These are phyloP conservation scores for Lepilemur ruficaudatus DNA, from an alignment of 2,797 vertebrate species.

Conservation along the genomic window DNA sequence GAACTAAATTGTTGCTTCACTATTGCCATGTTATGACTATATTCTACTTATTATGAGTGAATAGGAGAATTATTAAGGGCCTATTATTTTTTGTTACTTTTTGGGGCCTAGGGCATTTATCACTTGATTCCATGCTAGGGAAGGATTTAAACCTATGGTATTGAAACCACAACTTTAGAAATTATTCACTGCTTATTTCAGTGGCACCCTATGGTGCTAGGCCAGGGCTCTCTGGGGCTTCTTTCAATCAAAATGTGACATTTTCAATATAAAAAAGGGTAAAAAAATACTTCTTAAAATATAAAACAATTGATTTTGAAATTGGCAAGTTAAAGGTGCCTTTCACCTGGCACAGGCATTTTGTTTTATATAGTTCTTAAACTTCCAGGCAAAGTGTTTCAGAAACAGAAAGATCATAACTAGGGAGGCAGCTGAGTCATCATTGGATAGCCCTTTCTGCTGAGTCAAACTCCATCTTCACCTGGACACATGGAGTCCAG, in stretches of 20 bases:
- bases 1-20: neutral
- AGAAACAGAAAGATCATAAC: neutral
- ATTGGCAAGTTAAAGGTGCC: neutral
- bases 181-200: neutral
- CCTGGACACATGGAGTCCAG: neutral
- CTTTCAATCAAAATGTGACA: neutral
- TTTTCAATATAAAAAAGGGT: neutral
- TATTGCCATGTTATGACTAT: neutral
- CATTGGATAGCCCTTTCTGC: neutral
- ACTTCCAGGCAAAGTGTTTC: slow-evolving; percentile 14
- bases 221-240: neutral
- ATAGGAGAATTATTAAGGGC: neutral
- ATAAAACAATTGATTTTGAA: slow-evolving; percentile 27
- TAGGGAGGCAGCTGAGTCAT: neutral
- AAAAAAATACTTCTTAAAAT: neutral
- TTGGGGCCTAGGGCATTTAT: neutral
- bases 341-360: slow-evolving; percentile 6
- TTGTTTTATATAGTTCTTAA: neutral
- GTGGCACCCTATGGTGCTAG: neutral
- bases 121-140: neutral
- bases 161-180: neutral
- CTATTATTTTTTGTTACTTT: neutral
- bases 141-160: neutral
- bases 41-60: neutral
- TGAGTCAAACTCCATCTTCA: neutral